phyloP scores from a whole-genome alignment of 2,888 invertebrate species.

The Andrena dorsata region DNA sequence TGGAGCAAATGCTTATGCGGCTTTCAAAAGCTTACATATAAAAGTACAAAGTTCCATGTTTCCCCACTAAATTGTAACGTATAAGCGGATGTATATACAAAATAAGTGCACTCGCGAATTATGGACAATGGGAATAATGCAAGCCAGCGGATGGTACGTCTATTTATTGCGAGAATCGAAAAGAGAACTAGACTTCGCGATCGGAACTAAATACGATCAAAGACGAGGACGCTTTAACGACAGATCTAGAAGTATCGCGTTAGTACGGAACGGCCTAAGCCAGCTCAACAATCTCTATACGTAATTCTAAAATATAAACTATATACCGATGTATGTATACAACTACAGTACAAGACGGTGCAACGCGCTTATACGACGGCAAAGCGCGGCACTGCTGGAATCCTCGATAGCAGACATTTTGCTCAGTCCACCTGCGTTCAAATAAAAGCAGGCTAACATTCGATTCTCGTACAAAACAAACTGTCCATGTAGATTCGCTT shows the following conservation, averaged over 20 bases:
- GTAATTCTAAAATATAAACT: constrained; percentile 69
- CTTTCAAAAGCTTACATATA: constrained; percentile 63
- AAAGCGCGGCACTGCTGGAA: constrained; percentile 31
- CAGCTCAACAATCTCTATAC: constrained; percentile 59
- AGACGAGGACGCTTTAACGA: constrained; percentile 37
- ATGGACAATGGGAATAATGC: constrained; percentile 17
- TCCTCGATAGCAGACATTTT: constrained; percentile 35
- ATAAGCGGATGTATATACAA: constrained; percentile 21
- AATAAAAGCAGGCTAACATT: constrained; percentile 20
- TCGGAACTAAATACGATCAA: constrained; percentile 3
- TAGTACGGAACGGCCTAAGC: constrained; percentile 32
- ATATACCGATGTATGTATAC: constrained; percentile 61
- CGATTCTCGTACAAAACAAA: constrained; percentile 6
- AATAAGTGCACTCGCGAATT: constrained; percentile 19
- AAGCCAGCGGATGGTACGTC: neutral
- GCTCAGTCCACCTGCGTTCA: neutral
- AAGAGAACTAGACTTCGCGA: constrained; percentile 1
- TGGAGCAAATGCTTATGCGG: constrained; percentile 15
- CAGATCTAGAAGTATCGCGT: constrained; percentile 52
- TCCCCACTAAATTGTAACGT: constrained; percentile 56
- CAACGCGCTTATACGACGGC: constrained; percentile 21
- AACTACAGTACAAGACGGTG: constrained; percentile 60
- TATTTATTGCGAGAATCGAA: neutral
- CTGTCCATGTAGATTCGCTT: neutral
- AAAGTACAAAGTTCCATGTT: constrained; percentile 71